These are phyloP conservation scores for Erebia aethiops DNA, from an alignment of 2,888 invertebrate species.

Conservation along the genomic window DNA sequence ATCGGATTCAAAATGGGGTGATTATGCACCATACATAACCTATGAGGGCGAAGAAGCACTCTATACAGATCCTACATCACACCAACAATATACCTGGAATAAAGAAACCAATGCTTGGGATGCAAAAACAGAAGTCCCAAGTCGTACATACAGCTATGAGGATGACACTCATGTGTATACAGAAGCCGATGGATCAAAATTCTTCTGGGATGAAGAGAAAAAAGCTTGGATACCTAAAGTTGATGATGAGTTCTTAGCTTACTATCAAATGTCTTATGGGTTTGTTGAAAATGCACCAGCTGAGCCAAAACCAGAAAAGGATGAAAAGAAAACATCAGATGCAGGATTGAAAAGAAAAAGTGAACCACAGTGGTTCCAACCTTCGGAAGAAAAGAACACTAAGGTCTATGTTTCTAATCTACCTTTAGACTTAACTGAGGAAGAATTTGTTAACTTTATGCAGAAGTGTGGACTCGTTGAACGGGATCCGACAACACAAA, in stretches of 20 bases:
- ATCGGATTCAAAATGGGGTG: slow-evolving; percentile 55
- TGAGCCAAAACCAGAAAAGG: slow-evolving; percentile 58
- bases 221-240: slow-evolving; percentile 98
- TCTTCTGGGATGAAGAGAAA: slow-evolving; percentile 95
- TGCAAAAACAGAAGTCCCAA: slow-evolving; percentile 55
- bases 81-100: slow-evolving; percentile 87
- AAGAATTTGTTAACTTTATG: slow-evolving; percentile 96
- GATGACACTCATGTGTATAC: slow-evolving; percentile 91
- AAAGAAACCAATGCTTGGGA: slow-evolving; percentile 78
- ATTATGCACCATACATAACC: slow-evolving; percentile 84
- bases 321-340: slow-evolving; percentile 66
- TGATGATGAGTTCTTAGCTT: slow-evolving; percentile 97
- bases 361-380: slow-evolving; percentile 94
- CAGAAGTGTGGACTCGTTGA: slow-evolving; percentile 97
- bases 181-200: slow-evolving; percentile 93
- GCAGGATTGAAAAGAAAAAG: slow-evolving; percentile 79
- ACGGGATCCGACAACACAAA: slow-evolving; percentile 90
- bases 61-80: slow-evolving; percentile 88
- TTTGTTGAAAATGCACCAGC: slow-evolving; percentile 85
- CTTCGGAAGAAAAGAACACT: slow-evolving; percentile 92
- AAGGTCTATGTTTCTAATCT: slow-evolving; percentile 98
- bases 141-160: slow-evolving; percentile 86
- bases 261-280: slow-evolving; percentile 97
- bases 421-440: slow-evolving; percentile 93
- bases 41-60: slow-evolving; percentile 88